Evolutionary conservation across 2,888 invertebrate genomes (phyloP), one percentile per base, ranked within the genome.

Genomic region (Lacanobia oleracea): DNA sequence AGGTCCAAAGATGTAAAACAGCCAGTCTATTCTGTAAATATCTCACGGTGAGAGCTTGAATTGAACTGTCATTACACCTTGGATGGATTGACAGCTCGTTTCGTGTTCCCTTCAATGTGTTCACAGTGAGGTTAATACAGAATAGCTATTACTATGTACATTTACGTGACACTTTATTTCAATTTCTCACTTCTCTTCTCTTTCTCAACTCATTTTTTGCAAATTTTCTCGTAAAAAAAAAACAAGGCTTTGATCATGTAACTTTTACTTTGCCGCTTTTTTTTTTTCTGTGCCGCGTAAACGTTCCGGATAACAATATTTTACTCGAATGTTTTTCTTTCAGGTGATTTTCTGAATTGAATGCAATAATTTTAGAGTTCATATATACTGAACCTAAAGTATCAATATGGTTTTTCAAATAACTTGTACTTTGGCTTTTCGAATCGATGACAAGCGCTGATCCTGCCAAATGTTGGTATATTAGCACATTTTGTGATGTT

Each of bases 401-500:
- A 27, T 48, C 51, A 54, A 59, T 51, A 60, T 59, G 14, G 33
- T 72, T 83, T 65, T 75, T 79, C 71, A 80, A 82, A 75, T 79
- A 84, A 76, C 73, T 79, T 45, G 57, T 75, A 51, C 43, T 51
- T 53, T 43, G 67, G 64, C 74, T 68, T 71, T 78, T 74, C n/a
- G 45, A 77, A 78, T 69, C 73, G 57, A 78, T 77, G 75, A 77
- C 74, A 75, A 72, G 63, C 78, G 87, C 87, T 87, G 86, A 84
- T 89, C 86, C 89, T 88, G 90, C 90, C 91, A 89, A 90, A 85
- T 85, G 82, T 72, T 86, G 84, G 82, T 84, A 83, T 87, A 87
- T 88, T 89, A 88, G 89, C 86, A 82, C 84, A 76, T 88, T 92
- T 92, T 93, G 91, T 89, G 83, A 89, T 93, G 93, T 92, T 93